Conservation (phyloP, 2,888 invertebrate species). For the Andrena marginata region DNA sequence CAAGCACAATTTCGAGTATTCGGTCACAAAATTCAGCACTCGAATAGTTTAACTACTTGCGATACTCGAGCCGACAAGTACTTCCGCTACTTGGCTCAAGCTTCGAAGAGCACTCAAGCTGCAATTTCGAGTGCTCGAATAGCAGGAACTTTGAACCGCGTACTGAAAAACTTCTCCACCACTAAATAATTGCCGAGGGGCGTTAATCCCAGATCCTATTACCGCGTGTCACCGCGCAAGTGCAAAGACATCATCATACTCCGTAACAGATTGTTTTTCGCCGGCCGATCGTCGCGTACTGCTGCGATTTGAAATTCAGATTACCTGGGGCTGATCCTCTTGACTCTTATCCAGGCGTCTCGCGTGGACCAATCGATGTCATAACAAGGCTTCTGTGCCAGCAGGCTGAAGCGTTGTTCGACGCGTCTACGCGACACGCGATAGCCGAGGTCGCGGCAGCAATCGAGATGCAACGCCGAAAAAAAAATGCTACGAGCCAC, state of each 20-base stretch:
- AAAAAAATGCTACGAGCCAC: conserved; percentile 10
- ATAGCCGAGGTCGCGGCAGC: conserved; percentile 43
- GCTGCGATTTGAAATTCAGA: conserved; percentile 37
- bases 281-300: neutral
- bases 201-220: neutral
- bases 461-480: conserved; percentile 40
- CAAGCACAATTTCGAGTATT: neutral
- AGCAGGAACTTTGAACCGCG: neutral
- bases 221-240: neutral
- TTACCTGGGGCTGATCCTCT: conserved; percentile 18
- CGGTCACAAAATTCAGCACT: neutral
- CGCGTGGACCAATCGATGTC: conserved; percentile 27
- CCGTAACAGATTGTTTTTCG: neutral
- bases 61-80: neutral
- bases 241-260: conserved; percentile 5
- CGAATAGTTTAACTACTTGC: neutral
- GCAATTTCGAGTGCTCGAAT: too few relatives aligned
- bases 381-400: conserved; percentile 39
- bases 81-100: neutral
- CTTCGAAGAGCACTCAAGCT: too few relatives aligned
- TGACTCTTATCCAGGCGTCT: neutral
- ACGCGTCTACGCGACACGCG: conserved; percentile 26
- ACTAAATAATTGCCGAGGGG: neutral
- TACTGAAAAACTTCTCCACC: neutral
- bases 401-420: neutral